Percentiles rank a stretch among this genome's conserved stretches.
Evolutionary conservation across 2,888 invertebrate genomes (phyloP).

Genomic region (Acrocyrtus sp.): DNA sequence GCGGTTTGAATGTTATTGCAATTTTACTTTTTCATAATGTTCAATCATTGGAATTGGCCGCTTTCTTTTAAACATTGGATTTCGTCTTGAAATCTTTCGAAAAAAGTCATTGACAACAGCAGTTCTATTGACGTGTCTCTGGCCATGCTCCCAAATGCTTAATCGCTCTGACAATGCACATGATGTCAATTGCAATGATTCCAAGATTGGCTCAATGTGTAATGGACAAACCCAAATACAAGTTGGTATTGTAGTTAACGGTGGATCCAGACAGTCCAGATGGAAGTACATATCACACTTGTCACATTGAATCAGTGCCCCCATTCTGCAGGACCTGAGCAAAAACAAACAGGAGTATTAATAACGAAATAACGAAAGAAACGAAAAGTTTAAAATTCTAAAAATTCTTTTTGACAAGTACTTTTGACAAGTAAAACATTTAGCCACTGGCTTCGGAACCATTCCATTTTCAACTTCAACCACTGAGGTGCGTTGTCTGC

Average conservation of each 20-base stretch:
- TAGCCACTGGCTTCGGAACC: constrained; percentile 83
- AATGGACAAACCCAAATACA: constrained; percentile 98
- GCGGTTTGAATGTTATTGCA: too few relatives aligned
- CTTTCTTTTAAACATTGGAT: constrained; percentile 79
- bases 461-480: constrained; percentile 73
- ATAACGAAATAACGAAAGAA: neutral
- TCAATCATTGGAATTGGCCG: constrained; percentile 68
- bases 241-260: constrained; percentile 85
- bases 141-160: constrained; percentile 86
- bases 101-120: constrained; percentile 88
- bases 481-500: constrained; percentile 20
- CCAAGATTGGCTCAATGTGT: constrained; percentile 90
- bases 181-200: constrained; percentile 82
- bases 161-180: constrained; percentile 88
- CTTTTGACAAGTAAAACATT: constrained; percentile 83
- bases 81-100: constrained; percentile 76
- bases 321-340: constrained; percentile 80
- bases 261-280: constrained; percentile 94
- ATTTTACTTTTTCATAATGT: too few relatives aligned
- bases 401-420: constrained; percentile 62
- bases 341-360: neutral
- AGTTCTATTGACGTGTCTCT: constrained; percentile 85
- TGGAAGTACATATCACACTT: constrained; percentile 92
- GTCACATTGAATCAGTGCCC: constrained; percentile 90
- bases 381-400: neutral